Evolutionary conservation across 1,140 invertebrate species (phyloP).

Genomic region (Papilio glaucus): DNA sequence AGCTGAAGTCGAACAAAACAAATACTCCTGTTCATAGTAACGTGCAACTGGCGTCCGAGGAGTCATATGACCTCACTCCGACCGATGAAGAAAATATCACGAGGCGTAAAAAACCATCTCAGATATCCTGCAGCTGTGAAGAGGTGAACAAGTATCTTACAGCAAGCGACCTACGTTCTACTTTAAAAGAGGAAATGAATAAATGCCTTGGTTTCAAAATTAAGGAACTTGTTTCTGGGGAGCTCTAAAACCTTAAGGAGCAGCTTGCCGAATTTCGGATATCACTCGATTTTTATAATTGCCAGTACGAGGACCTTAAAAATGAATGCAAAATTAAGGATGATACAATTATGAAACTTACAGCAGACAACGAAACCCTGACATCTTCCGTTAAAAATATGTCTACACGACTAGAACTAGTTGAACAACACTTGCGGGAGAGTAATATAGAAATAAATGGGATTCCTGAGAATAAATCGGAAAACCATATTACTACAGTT

Average conservation of each 20-base stretch:
- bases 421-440: conserved; percentile 42
- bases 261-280: conserved; percentile 37
- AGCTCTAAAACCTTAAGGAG: conserved; percentile 35
- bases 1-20: too few relatives aligned
- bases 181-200: too few relatives aligned
- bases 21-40: too few relatives aligned
- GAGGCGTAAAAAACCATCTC: not conserved
- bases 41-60: too few relatives aligned
- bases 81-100: too few relatives aligned
- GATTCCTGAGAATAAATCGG: conserved; percentile 39
- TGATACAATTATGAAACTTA: conserved; percentile 20
- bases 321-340: conserved; percentile 25
- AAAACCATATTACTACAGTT: conserved; percentile 35
- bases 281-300: conserved; percentile 39
- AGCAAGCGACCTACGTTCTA: too few relatives aligned
- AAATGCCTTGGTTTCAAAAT: too few relatives aligned
- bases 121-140: too few relatives aligned
- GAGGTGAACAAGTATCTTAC: too few relatives aligned
- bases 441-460: conserved; percentile 43
- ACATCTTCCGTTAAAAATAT: conserved; percentile 33
- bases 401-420: conserved; percentile 24
- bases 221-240: not conserved
- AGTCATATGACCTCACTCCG: too few relatives aligned
- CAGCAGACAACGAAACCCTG: conserved; percentile 37
- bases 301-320: conserved; percentile 38